Evolutionary conservation across 2,888 invertebrate genomes (phyloP).

Genomic region (Cacoxenus indagator): DNA sequence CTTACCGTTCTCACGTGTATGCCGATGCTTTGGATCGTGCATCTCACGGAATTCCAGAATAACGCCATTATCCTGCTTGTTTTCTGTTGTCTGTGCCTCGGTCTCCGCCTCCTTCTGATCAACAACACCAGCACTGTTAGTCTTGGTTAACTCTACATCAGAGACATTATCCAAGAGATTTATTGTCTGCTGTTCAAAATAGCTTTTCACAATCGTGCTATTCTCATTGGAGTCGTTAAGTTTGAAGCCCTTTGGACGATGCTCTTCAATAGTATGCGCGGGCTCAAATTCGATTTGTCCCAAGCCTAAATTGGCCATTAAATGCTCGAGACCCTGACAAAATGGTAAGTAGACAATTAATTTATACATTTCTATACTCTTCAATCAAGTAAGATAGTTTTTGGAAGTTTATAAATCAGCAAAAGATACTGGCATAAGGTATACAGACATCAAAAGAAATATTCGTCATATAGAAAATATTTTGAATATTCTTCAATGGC

Average conservation of each 20-base stretch:
- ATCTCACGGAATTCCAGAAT: slow-evolving; percentile 64
- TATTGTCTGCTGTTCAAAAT: slow-evolving; percentile 47
- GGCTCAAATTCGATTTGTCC: slow-evolving; percentile 75
- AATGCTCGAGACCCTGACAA: slow-evolving; percentile 77
- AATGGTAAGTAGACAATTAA: background rate
- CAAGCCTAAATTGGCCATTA: slow-evolving; percentile 77
- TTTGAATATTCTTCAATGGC: no score
- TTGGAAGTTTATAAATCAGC: no score
- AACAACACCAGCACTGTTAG: background rate
- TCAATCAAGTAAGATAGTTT: no score
- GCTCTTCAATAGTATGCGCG: slow-evolving; percentile 67
- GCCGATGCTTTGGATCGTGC: slow-evolving; percentile 70
- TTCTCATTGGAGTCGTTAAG: slow-evolving; percentile 34
- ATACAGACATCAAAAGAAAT: background rate
- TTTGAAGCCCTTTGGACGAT: slow-evolving; percentile 61
- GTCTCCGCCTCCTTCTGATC: slow-evolving; percentile 18
- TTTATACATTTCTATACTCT: no score
- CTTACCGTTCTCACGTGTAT: slow-evolving; percentile 69
- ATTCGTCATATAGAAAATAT: no score
- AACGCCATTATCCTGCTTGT: slow-evolving; percentile 27
- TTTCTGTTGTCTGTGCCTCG: slow-evolving; percentile 20
- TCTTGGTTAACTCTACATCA: slow-evolving; percentile 39
- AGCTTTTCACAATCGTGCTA: slow-evolving; percentile 36
- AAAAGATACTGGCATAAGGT: no score
- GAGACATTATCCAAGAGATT: slow-evolving; percentile 34